Conservation (phyloP, 2,888 invertebrate species). For the Euplagia quadripunctaria region DNA sequence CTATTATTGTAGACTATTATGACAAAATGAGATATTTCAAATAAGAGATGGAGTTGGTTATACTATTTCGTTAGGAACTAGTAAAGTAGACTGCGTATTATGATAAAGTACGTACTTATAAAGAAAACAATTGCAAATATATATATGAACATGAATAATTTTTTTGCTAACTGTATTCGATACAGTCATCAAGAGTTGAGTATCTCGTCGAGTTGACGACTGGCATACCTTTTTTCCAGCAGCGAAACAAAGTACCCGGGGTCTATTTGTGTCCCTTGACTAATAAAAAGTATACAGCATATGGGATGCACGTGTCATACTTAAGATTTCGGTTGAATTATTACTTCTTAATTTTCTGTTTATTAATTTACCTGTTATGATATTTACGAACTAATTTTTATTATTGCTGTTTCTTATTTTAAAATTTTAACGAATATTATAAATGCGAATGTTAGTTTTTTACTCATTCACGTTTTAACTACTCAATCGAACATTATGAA, state of each 20-base stretch:
- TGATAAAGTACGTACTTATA: too few relatives aligned
- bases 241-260: constrained; percentile 43
- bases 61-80: neutral
- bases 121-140: too few relatives aligned
- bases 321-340: constrained; percentile 28
- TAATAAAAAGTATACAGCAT: constrained; percentile 49
- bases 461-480: too few relatives aligned
- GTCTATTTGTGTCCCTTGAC: constrained; percentile 48
- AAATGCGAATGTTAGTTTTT: too few relatives aligned
- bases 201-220: constrained; percentile 51
- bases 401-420: too few relatives aligned
- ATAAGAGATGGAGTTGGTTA: constrained; percentile 6
- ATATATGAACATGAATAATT: too few relatives aligned
- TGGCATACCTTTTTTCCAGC: constrained; percentile 54
- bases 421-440: too few relatives aligned
- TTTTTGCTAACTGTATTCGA: constrained; percentile 35
- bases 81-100: too few relatives aligned
- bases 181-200: constrained; percentile 45
- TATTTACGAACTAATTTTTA: neutral
- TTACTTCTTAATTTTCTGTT: constrained; percentile 29
- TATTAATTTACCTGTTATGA: neutral
- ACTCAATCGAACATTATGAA: too few relatives aligned
- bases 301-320: constrained; percentile 47
- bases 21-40: constrained; percentile 13
- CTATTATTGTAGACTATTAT: constrained; percentile 10